Conservation (phyloP, 2,113 vertebrate genomes). For the Lophura nycthemera region DNA sequence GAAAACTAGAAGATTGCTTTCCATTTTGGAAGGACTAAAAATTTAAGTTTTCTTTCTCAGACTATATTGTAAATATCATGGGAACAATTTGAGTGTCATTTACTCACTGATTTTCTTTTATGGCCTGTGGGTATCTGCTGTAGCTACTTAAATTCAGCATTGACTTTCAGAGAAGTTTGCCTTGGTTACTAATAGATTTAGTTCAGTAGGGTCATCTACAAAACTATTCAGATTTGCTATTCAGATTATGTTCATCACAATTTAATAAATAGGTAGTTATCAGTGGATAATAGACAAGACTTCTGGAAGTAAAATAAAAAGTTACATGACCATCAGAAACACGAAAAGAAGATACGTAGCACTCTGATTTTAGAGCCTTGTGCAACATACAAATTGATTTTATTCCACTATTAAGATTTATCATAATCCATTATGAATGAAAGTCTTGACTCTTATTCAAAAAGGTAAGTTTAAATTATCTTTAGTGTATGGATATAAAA, state of each 20-base stretch:
- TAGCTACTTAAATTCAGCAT: not conserved
- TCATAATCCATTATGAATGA: not conserved
- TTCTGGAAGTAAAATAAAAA: not conserved
- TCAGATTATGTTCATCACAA: not conserved
- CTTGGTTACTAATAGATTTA: not conserved
- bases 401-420: not conserved
- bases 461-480: not conserved
- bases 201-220: not conserved
- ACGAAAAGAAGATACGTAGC: not conserved
- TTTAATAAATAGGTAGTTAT: not conserved
- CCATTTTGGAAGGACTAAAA: not conserved
- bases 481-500: not conserved
- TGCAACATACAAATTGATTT: not conserved
- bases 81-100: not conserved
- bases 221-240: not conserved
- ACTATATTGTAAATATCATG: not conserved
- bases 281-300: not conserved
- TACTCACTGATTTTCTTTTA: not conserved
- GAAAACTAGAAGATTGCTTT: not conserved
- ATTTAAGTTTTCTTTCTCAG: not conserved
- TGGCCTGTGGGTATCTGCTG: not conserved
- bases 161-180: not conserved
- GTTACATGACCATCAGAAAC: not conserved
- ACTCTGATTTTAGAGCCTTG: not conserved
- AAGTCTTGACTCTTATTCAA: not conserved